These are phyloP conservation scores for Ammodytes dubius DNA, from an alignment of 2,113 vertebrate species.

Conservation along the genomic window DNA sequence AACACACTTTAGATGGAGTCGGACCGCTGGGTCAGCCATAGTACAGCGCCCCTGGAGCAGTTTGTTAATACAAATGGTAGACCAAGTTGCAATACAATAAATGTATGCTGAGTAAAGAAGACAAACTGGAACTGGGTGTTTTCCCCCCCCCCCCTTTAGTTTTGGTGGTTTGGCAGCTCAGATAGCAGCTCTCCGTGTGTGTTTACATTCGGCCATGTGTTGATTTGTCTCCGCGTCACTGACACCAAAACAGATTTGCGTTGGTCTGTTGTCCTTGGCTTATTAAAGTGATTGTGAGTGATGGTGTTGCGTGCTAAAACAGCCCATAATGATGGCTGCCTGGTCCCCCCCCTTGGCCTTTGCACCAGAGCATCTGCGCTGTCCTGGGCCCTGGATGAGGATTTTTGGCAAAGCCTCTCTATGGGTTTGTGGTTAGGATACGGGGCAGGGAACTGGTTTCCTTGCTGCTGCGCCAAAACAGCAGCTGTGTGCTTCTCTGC, in stretches of 20 bases:
- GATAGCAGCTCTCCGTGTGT: background rate
- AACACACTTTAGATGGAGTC: too few relatives aligned
- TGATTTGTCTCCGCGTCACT: background rate
- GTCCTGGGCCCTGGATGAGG: conserved; percentile 36
- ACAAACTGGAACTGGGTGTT: too few relatives aligned
- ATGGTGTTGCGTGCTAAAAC: conserved; percentile 5
- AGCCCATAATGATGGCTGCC: background rate
- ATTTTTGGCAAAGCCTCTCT: conserved; percentile 21
- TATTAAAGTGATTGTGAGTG: conserved; percentile 1
- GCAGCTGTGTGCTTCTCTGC: conserved; percentile 38
- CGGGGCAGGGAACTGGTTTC: conserved; percentile 27
- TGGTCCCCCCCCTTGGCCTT: background rate
- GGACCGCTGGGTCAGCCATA: too few relatives aligned
- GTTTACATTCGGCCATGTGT: background rate
- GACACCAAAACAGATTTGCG: conserved; percentile 45
- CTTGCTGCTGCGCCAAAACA: conserved; percentile 24
- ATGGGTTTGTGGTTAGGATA: background rate
- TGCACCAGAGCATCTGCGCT: conserved; percentile 57
- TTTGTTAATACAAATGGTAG: too few relatives aligned
- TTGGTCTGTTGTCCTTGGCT: conserved; percentile 42
- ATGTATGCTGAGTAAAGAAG: too few relatives aligned
- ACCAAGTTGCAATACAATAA: too few relatives aligned
- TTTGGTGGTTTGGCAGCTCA: too few relatives aligned
- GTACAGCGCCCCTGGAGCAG: too few relatives aligned
- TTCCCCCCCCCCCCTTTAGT: too few relatives aligned